phyloP scores from a whole-genome alignment of 2,113 vertebrate genomes.

The Saguinus imperator region DNA sequence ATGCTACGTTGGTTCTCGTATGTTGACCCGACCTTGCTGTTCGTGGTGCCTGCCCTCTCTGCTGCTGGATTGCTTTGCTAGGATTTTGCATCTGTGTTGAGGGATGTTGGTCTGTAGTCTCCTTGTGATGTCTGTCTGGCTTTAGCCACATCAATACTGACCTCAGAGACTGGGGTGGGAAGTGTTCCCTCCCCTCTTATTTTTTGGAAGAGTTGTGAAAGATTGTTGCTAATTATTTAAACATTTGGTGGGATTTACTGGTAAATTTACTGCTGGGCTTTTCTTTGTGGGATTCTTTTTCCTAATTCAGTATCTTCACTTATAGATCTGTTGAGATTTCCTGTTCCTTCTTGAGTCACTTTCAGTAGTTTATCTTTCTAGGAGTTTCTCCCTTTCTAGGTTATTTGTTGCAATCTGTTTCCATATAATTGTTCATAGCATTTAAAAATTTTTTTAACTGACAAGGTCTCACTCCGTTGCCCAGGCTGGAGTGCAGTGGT shows the following conservation, averaged over 20 bases:
- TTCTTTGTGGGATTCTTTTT: neutral
- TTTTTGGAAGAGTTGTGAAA: neutral
- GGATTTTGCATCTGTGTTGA: neutral
- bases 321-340: neutral
- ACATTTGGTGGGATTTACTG: neutral
- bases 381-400: neutral
- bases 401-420: neutral
- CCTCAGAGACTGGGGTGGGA: neutral
- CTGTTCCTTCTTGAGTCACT: neutral
- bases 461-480: too few relatives aligned
- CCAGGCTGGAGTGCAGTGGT: too few relatives aligned
- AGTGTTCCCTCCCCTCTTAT: too few relatives aligned
- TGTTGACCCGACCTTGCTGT: neutral
- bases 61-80: neutral
- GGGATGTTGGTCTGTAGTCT: too few relatives aligned
- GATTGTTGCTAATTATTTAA: neutral
- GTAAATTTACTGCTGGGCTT: neutral
- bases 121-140: neutral
- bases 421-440: neutral
- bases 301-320: neutral
- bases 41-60: accelerated
- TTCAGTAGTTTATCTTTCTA: neutral
- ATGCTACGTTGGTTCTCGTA: accelerated
- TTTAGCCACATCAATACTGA: neutral
- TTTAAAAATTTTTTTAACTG: too few relatives aligned